A percentile compares a stretch with the other conserved stretches of the same genome.
These are phyloP conservation scores for Coptodon bakossiorum DNA, from an alignment of 2,113 vertebrate genomes.

Conservation along the genomic window DNA sequence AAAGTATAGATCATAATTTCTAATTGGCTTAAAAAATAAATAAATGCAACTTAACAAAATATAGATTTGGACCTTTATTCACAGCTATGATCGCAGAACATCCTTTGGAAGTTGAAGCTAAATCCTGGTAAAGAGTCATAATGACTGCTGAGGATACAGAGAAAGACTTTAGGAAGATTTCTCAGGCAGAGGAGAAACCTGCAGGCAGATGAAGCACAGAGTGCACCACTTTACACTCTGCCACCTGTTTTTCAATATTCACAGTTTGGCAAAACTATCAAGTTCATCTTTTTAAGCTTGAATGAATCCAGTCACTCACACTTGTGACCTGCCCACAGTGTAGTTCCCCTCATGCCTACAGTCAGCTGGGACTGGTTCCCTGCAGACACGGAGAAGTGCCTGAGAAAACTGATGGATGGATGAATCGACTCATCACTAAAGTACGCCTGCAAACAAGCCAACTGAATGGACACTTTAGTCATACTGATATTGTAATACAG, in stretches of 20 bases:
- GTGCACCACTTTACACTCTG: neutral
- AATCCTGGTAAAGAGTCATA: neutral
- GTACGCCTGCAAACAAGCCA: neutral
- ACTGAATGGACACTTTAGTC: neutral
- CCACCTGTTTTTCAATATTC: neutral
- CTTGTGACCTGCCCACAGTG: neutral
- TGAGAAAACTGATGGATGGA: neutral
- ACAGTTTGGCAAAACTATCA: neutral
- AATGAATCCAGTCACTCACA: neutral
- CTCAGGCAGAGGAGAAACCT: neutral
- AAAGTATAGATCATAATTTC: neutral
- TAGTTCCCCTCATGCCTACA: neutral
- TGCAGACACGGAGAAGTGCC: neutral
- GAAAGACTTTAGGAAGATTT: neutral
- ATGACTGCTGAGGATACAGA: neutral
- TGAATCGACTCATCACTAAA: neutral
- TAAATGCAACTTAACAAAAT: neutral
- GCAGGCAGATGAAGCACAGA: neutral
- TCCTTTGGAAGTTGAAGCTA: accelerated
- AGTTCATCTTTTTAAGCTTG: neutral
- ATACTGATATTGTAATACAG: neutral
- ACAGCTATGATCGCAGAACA: neutral
- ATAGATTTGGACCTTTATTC: neutral
- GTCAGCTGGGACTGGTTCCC: neutral
- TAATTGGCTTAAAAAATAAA: neutral